phyloP scores from a whole-genome alignment of 2,888 invertebrate species.

The Pristionchus entomophagus region DNA sequence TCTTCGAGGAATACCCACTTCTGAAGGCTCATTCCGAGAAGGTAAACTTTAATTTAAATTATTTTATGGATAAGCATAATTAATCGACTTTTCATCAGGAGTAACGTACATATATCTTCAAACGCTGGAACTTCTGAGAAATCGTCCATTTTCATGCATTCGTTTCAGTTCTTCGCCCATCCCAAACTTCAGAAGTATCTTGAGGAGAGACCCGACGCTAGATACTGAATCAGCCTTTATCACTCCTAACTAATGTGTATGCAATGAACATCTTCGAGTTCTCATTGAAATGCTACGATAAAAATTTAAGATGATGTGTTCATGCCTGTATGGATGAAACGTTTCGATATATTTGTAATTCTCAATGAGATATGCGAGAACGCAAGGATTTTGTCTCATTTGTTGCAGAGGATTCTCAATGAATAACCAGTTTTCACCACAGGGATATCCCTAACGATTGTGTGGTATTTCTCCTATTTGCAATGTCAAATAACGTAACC shows the following conservation, averaged over 20 bases:
- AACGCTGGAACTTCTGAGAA: not conserved
- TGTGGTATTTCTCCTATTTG: too few species aligned
- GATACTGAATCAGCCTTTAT: too few species aligned
- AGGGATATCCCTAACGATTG: too few species aligned
- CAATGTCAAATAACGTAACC: too few species aligned
- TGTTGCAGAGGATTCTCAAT: too few species aligned
- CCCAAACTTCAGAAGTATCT: not conserved
- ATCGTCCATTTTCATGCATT: too few species aligned
- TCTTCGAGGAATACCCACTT: not conserved
- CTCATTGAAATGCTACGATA: not conserved
- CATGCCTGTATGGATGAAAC: not conserved
- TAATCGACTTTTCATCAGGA: not conserved
- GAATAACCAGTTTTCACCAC: too few species aligned
- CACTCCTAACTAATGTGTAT: not conserved
- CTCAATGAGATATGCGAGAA: not conserved
- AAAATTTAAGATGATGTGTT: not conserved
- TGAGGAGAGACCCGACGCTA: too few species aligned
- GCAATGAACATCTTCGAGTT: not conserved
- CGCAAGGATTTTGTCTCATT: too few species aligned
- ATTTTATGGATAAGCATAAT: not conserved
- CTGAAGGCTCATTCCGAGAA: not conserved
- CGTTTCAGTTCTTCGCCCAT: constrained; percentile 17
- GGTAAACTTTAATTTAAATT: not conserved
- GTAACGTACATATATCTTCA: not conserved
- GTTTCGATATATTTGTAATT: not conserved